Percentiles rank a stretch among this genome's conserved stretches.
These are phyloP conservation scores for Pseudococcus viburni DNA, from an alignment of 2,888 invertebrate genomes.

Conservation along the genomic window DNA sequence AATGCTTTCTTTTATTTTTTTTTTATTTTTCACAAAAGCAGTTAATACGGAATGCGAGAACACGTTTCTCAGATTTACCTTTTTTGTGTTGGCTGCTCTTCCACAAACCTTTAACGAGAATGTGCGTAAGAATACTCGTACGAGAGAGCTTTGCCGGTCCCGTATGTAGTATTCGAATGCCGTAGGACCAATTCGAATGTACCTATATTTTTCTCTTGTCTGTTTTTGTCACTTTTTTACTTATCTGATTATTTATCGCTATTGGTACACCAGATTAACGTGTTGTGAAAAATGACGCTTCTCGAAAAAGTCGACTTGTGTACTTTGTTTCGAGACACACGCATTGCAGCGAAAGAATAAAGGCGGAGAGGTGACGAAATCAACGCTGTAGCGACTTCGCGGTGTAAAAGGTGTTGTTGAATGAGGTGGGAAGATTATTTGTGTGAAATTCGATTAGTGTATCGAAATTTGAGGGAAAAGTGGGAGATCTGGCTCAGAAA, in stretches of 20 bases:
- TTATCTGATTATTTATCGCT: conserved; percentile 63
- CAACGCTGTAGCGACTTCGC: too few relatives aligned
- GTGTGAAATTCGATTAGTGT: too few relatives aligned
- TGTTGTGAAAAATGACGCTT: conserved; percentile 53
- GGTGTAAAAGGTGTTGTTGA: too few relatives aligned
- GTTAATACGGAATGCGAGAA: conserved; percentile 64
- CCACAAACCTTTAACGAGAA: background rate
- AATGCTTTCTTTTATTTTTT: conserved; percentile 57
- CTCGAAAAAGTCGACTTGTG: conserved; percentile 10
- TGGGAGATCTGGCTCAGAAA: too few relatives aligned
- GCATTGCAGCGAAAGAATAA: background rate
- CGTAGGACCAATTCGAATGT: background rate
- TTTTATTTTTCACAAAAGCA: conserved; percentile 33
- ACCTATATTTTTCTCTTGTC: conserved; percentile 8
- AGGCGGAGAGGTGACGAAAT: background rate
- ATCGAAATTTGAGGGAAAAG: too few relatives aligned
- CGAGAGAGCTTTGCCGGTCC: too few relatives aligned
- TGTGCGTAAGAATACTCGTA: too few relatives aligned
- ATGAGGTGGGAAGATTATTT: too few relatives aligned
- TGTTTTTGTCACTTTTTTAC: background rate
- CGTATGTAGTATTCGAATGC: background rate
- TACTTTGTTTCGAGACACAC: conserved; percentile 14
- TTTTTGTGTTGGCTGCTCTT: conserved; percentile 26
- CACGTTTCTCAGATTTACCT: conserved; percentile 65
- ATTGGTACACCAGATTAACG: conserved; percentile 63